These are phyloP conservation scores for Aspiorhynchus laticeps DNA, from an alignment of 2,113 vertebrate species.

Conservation along the genomic window DNA sequence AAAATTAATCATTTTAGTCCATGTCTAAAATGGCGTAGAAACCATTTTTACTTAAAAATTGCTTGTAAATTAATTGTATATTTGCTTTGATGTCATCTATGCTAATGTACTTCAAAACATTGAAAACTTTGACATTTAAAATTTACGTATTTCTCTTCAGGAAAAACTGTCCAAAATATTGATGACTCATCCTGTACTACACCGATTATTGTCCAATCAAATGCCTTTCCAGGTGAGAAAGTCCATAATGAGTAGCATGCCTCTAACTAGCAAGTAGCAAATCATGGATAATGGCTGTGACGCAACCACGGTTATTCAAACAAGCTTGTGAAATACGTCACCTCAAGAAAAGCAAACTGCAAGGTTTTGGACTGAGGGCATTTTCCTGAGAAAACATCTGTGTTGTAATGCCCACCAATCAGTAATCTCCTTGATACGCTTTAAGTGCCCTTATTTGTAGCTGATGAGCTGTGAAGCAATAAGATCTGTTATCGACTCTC, in stretches of 20 bases:
- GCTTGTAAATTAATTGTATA: no score
- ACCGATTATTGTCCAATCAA: neutral
- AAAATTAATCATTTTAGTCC: neutral
- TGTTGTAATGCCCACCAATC: neutral
- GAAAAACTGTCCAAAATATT: neutral
- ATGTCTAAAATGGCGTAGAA: no score
- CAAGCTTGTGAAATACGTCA: neutral
- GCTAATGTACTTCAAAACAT: neutral
- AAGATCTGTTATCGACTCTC: conserved; percentile 13
- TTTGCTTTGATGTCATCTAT: neutral
- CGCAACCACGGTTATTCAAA: neutral
- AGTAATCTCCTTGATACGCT: neutral
- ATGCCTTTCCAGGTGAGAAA: neutral
- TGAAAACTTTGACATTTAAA: neutral
- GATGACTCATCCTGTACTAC: neutral
- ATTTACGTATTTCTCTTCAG: neutral
- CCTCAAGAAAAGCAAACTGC: neutral
- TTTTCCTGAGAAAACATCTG: conserved; percentile 5
- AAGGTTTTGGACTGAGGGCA: neutral
- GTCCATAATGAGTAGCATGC: neutral
- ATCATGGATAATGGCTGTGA: neutral
- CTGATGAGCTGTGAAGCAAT: conserved; percentile 23
- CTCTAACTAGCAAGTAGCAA: neutral
- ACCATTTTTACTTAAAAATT: no score
- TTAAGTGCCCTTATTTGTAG: neutral